phyloP scores from a whole-genome alignment of 2,113 vertebrate species.

The Peromyscus maniculatus region DNA sequence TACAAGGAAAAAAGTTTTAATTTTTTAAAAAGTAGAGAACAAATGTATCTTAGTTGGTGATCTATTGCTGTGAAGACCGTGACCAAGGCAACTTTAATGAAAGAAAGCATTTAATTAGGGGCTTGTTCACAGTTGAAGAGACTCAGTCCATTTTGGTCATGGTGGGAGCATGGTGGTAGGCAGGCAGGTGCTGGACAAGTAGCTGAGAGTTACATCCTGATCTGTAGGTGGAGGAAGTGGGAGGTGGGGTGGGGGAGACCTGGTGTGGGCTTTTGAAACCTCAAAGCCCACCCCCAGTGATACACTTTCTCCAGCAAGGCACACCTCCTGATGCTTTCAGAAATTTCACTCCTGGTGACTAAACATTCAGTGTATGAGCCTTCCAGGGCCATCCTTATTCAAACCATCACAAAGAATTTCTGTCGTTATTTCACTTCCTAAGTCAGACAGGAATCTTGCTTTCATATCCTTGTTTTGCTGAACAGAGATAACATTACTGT shows the following conservation, averaged over 20 bases:
- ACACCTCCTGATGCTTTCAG: neutral
- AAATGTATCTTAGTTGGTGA: neutral
- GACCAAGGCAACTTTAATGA: too few species aligned
- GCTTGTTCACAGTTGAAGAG: neutral
- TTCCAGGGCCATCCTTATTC: neutral
- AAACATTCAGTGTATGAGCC: neutral
- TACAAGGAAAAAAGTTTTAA: slow-evolving; percentile 27
- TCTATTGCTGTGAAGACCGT: neutral
- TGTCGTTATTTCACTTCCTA: neutral
- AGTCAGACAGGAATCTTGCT: slow-evolving; percentile 52
- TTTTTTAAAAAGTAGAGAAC: slow-evolving; percentile 58
- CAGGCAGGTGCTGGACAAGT: neutral
- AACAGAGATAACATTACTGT: neutral
- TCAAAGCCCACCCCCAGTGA: neutral
- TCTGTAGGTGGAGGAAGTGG: neutral
- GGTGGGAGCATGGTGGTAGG: neutral
- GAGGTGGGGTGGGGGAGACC: too few species aligned
- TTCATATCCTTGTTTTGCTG: slow-evolving; percentile 32
- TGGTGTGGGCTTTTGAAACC: neutral
- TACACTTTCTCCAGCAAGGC: neutral
- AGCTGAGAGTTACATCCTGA: neutral
- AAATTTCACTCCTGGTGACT: neutral
- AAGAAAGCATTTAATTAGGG: neutral
- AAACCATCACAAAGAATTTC: neutral
- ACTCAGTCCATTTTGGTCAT: neutral